A percentile compares a stretch with the other conserved stretches of the same genome.
Conservation (phyloP, 1,140 invertebrate species). For the Zaprionus davidi region DNA sequence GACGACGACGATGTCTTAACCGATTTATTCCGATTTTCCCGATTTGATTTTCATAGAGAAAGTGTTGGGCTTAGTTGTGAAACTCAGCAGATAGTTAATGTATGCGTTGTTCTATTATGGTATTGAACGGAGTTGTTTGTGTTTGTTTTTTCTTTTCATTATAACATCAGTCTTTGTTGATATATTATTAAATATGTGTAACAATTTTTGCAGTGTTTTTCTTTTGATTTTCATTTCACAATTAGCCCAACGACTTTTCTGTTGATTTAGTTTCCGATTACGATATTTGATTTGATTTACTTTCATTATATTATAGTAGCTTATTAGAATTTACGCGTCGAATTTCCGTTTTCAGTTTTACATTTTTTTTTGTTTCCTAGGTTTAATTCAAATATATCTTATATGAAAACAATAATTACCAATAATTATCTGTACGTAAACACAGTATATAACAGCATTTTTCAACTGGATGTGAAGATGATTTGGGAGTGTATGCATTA, state of each 20-base stretch:
- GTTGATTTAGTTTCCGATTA: slow-evolving; percentile 48
- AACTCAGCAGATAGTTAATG: slow-evolving; percentile 45
- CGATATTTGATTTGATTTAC: slow-evolving; percentile 41
- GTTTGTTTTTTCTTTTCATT: slow-evolving; percentile 20
- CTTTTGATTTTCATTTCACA: slow-evolving; percentile 51
- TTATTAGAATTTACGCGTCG: slow-evolving; percentile 45
- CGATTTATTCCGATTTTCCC: background rate
- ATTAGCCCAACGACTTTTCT: slow-evolving; percentile 52
- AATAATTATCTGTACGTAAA: slow-evolving; percentile 50
- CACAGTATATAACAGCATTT: slow-evolving; percentile 39
- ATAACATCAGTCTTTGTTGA: slow-evolving; percentile 60
- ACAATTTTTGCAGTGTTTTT: slow-evolving; percentile 27
- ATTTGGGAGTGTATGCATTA: slow-evolving; percentile 20
- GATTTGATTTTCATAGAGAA: slow-evolving; percentile 35
- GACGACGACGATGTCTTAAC: slow-evolving; percentile 34
- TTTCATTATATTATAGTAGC: slow-evolving; percentile 32
- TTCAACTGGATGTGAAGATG: slow-evolving; percentile 24
- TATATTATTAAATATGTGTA: slow-evolving; percentile 58
- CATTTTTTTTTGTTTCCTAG: background rate
- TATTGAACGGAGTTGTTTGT: slow-evolving; percentile 46
- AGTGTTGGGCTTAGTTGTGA: slow-evolving; percentile 57
- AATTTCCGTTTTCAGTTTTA: slow-evolving; percentile 52
- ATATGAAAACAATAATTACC: slow-evolving; percentile 34
- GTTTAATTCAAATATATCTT: slow-evolving; percentile 24
- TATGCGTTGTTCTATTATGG: slow-evolving; percentile 34